Evolutionary conservation across 2,888 invertebrate species (phyloP).

Genomic region (Tetranychus truncatus): DNA sequence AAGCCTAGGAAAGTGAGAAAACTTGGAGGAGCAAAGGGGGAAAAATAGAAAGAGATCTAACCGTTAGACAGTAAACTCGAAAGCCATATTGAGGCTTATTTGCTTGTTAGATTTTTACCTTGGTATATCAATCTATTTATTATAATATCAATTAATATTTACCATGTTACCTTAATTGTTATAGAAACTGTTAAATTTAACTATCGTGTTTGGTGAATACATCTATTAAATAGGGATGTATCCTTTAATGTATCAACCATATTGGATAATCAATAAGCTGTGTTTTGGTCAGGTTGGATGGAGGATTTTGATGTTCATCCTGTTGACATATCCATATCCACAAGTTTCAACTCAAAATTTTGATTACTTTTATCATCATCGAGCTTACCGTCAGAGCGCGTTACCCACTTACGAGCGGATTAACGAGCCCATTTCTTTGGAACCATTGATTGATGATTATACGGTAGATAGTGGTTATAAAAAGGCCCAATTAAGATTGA

Average conservation of each 20-base stretch:
- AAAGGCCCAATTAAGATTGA: neutral
- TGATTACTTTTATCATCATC: neutral
- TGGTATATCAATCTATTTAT: neutral
- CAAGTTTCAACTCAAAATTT: neutral
- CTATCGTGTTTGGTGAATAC: neutral
- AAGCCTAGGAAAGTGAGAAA: neutral
- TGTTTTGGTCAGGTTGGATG: neutral
- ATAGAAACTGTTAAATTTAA: too few relatives aligned
- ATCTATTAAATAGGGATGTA: neutral
- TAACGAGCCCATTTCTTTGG: neutral
- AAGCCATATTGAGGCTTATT: neutral
- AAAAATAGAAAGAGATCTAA: neutral
- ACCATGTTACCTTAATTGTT: too few relatives aligned
- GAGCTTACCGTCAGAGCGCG: neutral
- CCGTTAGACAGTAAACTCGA: neutral
- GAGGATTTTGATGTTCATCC: neutral
- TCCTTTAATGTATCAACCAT: neutral
- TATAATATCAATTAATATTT: neutral
- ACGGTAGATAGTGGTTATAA: neutral
- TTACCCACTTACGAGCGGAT: neutral
- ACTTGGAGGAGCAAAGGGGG: neutral
- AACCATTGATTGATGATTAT: neutral
- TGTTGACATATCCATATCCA: neutral
- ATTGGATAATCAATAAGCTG: neutral
- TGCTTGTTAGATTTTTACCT: neutral